Conservation (phyloP, 2,888 invertebrate species). For the Latrodectus hesperus region DNA sequence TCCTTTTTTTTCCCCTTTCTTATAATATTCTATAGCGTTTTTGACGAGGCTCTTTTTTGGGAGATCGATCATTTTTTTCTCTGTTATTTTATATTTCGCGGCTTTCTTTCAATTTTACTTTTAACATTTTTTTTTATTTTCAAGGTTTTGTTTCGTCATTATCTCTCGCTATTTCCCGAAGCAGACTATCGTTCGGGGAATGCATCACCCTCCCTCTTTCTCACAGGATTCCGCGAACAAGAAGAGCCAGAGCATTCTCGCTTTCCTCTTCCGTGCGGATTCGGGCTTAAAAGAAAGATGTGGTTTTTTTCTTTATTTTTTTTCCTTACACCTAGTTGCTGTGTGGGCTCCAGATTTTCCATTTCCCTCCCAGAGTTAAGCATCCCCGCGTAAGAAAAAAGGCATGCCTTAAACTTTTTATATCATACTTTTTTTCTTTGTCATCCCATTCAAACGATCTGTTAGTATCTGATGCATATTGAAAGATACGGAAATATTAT, state of each 20-base stretch:
- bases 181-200: slow-evolving; percentile 32
- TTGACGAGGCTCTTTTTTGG: slow-evolving; percentile 32
- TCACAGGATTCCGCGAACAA: neutral
- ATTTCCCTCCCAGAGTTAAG: neutral
- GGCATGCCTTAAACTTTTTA: neutral
- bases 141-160: slow-evolving; percentile 58
- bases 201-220: slow-evolving; percentile 27
- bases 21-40: slow-evolving; percentile 47
- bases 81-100: slow-evolving; percentile 22
- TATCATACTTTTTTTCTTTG: neutral
- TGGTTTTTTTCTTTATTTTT: neutral
- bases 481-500: too few relatives aligned
- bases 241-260: neutral
- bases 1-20: slow-evolving; percentile 20
- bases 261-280: slow-evolving; percentile 11
- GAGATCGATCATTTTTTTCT: slow-evolving; percentile 50
- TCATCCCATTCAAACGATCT: too few relatives aligned
- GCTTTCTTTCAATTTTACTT: slow-evolving; percentile 21
- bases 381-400: neutral
- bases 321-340: neutral
- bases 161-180: slow-evolving; percentile 23
- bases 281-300: slow-evolving; percentile 19
- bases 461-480: too few relatives aligned
- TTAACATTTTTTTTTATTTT: slow-evolving; percentile 28
- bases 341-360: neutral